phyloP scores from a whole-genome alignment of 2,888 invertebrate genomes.

The Parnassius glacialis region DNA sequence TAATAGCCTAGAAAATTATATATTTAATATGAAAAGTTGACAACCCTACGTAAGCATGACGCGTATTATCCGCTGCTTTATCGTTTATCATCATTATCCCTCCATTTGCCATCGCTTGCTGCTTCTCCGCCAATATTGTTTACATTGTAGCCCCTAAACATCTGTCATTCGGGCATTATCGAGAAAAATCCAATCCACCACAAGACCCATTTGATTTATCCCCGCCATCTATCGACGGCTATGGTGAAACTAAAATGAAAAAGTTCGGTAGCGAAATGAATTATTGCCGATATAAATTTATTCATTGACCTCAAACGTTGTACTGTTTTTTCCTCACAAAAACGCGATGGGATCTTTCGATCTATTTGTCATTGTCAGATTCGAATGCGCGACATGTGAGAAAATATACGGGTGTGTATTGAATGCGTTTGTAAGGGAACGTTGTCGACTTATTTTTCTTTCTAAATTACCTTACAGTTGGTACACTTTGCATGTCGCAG shows the following conservation, averaged over 20 bases:
- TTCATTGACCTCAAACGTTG: constrained; percentile 18
- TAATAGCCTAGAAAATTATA: too few relatives aligned
- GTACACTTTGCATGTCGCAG: background rate
- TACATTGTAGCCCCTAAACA: constrained; percentile 14
- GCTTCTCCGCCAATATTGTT: constrained; percentile 29
- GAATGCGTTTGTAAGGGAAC: constrained; percentile 5
- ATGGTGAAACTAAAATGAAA: constrained; percentile 14
- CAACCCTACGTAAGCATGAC: constrained; percentile 30
- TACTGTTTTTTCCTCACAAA: background rate
- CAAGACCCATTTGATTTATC: constrained; percentile 3
- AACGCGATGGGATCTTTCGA: constrained; percentile 11
- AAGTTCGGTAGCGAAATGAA: constrained; percentile 6
- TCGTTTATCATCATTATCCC: constrained; percentile 52
- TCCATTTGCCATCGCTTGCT: constrained; percentile 41
- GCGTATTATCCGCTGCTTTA: constrained; percentile 38
- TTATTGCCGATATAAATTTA: constrained; percentile 17
- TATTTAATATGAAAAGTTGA: too few relatives aligned
- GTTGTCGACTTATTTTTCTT: constrained; percentile 4
- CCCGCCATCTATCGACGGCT: background rate
- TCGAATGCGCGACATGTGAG: constrained; percentile 2
- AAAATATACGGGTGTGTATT: constrained; percentile 11
- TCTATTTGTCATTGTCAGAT: constrained; percentile 19
- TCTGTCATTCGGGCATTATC: constrained; percentile 22
- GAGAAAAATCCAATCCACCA: constrained; percentile 2
- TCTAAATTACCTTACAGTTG: background rate